A percentile compares a stretch with the other conserved stretches of the same genome.
Conservation (phyloP, 92 coral and sea anemone genomes). For the Anthopleura xanthogrammica region DNA sequence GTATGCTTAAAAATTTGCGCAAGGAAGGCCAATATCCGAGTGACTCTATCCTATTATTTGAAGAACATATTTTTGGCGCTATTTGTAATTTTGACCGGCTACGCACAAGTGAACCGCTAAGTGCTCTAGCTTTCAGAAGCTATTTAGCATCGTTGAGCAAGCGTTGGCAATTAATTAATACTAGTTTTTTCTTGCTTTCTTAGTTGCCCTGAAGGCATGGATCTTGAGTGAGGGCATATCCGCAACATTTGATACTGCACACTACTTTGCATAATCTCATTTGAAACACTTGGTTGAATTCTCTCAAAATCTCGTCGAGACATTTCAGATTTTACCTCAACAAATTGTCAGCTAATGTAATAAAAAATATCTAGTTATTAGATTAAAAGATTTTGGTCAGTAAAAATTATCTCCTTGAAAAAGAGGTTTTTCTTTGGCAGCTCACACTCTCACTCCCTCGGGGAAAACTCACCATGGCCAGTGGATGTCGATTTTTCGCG, state of each 20-base stretch:
- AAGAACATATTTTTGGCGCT: not conserved
- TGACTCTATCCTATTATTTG: not conserved
- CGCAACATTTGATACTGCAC: not conserved
- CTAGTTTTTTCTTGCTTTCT: not conserved
- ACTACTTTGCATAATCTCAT: not conserved
- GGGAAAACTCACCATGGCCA: too few species aligned
- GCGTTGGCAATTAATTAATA: not conserved
- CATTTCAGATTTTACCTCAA: too few species aligned
- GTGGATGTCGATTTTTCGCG: too few species aligned
- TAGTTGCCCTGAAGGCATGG: not conserved
- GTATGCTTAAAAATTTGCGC: not conserved
- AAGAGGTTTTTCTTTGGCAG: too few species aligned
- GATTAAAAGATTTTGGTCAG: too few species aligned
- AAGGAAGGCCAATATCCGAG: not conserved
- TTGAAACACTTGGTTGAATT: not conserved
- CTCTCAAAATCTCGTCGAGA: too few species aligned
- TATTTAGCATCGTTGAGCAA: not conserved
- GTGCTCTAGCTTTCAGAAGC: not conserved
- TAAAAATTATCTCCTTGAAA: too few species aligned
- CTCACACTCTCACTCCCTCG: too few species aligned
- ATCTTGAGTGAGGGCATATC: not conserved
- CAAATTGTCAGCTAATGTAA: too few species aligned
- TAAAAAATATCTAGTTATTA: too few species aligned
- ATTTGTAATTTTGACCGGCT: not conserved
- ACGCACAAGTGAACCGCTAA: not conserved